phyloP scores from a whole-genome alignment of 2,797 vertebrate species.

The Coracias cyanogaster region DNA sequence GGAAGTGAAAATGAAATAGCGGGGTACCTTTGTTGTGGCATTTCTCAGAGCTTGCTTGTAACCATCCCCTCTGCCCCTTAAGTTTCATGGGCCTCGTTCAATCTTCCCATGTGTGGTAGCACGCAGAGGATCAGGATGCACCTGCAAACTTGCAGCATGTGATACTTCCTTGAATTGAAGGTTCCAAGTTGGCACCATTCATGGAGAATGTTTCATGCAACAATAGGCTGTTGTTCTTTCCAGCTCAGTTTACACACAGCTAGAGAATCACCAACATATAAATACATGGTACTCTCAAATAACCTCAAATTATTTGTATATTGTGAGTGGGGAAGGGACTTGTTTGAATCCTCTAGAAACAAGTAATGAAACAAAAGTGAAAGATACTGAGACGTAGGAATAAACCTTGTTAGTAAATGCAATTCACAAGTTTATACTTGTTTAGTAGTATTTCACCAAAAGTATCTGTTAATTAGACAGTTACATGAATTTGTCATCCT shows the following conservation, averaged over 20 bases:
- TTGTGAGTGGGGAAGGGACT: not conserved
- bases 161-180: constrained; percentile 15
- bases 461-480: not conserved
- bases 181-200: not conserved
- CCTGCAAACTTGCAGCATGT: not conserved
- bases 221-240: not conserved
- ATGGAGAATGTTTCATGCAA: not conserved
- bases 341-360: not conserved
- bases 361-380: not conserved
- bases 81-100: not conserved
- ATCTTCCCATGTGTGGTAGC: not conserved
- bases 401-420: not conserved
- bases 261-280: not conserved
- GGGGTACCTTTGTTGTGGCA: not conserved
- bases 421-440: not conserved
- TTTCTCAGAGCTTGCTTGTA: not conserved
- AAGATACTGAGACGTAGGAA: not conserved
- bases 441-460: not conserved
- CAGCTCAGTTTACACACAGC: not conserved
- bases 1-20: not conserved
- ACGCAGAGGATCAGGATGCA: not conserved
- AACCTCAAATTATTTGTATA: not conserved
- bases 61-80: not conserved
- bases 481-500: not conserved
- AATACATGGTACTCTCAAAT: not conserved